Conservation (phyloP, 1,140 invertebrate genomes). For the Monomorium pharaonis region DNA sequence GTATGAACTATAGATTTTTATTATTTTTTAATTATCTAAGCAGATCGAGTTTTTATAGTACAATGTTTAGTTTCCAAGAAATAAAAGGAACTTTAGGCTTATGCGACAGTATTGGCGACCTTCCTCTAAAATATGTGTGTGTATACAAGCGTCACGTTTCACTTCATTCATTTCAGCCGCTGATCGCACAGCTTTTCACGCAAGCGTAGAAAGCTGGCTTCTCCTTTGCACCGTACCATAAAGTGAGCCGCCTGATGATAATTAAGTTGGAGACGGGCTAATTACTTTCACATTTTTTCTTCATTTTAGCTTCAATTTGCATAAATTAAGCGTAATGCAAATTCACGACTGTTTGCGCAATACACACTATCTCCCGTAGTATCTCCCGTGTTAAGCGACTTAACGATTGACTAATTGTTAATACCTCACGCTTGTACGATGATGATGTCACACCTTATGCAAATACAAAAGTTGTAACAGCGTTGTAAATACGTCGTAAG, state of each 20-base stretch:
- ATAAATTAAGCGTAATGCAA: slow-evolving; percentile 44
- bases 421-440: neutral
- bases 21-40: no score
- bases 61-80: no score
- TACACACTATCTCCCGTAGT: neutral
- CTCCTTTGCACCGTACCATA: slow-evolving; percentile 9
- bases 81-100: no score
- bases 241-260: neutral
- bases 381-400: neutral
- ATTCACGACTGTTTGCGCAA: slow-evolving; percentile 26
- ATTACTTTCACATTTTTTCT: slow-evolving; percentile 49
- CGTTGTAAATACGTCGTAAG: neutral
- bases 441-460: neutral
- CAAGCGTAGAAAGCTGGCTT: slow-evolving; percentile 18
- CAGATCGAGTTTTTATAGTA: no score
- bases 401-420: slow-evolving; percentile 23
- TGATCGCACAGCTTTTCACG: slow-evolving; percentile 1
- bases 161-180: neutral
- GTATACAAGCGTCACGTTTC: neutral
- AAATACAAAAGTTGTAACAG: neutral
- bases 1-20: no score
- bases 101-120: no score
- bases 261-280: slow-evolving; percentile 22
- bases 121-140: neutral
- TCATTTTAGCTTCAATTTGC: slow-evolving; percentile 34